Conservation (phyloP, 1,140 invertebrate genomes). For the Stegodyphus dumicola region DNA sequence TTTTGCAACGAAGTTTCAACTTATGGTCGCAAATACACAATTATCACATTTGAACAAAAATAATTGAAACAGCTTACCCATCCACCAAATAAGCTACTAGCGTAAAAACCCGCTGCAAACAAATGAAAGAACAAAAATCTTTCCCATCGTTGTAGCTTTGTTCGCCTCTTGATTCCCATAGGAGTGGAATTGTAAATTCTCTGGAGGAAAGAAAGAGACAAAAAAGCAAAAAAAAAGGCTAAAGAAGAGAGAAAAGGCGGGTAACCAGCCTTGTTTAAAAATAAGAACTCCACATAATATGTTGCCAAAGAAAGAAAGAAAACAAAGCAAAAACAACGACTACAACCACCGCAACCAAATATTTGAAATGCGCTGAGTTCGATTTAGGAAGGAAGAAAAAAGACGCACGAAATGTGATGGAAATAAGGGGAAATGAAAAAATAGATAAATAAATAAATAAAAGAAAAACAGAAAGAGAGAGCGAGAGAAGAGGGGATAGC, state of each 20-base stretch:
- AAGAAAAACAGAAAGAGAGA: neutral
- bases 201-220: neutral
- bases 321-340: neutral
- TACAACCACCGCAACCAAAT: neutral
- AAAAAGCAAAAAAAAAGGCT: neutral
- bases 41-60: too few species aligned
- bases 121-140: too few species aligned
- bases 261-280: conserved; percentile 27
- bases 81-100: too few species aligned
- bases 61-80: too few species aligned
- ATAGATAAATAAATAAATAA: conserved; percentile 1
- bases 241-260: neutral
- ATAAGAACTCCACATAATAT: conserved; percentile 35
- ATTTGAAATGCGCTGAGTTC: conserved; percentile 43
- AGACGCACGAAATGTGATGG: neutral
- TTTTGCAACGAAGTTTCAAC: too few species aligned
- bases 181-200: neutral
- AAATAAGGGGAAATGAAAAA: neutral
- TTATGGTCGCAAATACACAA: too few species aligned
- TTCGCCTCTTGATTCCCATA: neutral
- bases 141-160: too few species aligned
- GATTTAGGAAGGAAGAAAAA: conserved; percentile 3
- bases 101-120: too few species aligned
- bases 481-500: neutral
- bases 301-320: conserved; percentile 2